Conservation (phyloP, 2,113 vertebrate species). For the Urocynchramus pylzowi region DNA sequence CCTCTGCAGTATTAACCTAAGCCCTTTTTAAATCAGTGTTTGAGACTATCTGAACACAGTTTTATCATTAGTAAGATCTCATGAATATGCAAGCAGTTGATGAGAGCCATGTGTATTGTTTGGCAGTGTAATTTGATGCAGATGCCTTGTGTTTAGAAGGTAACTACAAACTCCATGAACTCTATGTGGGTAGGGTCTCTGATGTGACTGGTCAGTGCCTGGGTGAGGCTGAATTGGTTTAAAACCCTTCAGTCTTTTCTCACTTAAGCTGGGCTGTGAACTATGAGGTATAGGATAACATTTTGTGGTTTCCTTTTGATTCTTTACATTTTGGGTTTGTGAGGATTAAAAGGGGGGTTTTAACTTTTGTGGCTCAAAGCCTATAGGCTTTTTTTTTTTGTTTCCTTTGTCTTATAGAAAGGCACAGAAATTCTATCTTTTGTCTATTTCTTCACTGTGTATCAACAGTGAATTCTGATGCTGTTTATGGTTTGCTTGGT, state of each 20-base stretch:
- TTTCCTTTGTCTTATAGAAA: background rate
- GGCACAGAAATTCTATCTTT: background rate
- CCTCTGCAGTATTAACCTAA: background rate
- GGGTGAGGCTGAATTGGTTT: background rate
- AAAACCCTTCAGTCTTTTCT: background rate
- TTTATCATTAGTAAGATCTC: background rate
- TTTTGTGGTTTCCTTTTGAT: background rate
- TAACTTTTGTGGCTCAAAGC: background rate
- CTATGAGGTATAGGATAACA: background rate
- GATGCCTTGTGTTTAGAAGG: background rate
- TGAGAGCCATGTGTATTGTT: background rate
- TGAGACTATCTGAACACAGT: background rate
- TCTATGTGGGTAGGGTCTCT: background rate
- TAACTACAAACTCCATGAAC: rapidly evolving
- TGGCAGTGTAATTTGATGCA: background rate
- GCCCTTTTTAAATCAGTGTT: background rate
- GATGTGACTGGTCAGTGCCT: background rate
- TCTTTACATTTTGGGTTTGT: background rate
- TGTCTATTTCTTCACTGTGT: background rate
- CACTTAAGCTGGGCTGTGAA: background rate
- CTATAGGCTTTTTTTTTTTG: background rate
- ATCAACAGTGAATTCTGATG: background rate
- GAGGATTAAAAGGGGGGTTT: background rate
- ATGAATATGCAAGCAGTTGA: background rate
- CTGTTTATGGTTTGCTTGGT: background rate